Conservation (phyloP, 1,140 invertebrate species). For the Temnothorax longispinosus region DNA sequence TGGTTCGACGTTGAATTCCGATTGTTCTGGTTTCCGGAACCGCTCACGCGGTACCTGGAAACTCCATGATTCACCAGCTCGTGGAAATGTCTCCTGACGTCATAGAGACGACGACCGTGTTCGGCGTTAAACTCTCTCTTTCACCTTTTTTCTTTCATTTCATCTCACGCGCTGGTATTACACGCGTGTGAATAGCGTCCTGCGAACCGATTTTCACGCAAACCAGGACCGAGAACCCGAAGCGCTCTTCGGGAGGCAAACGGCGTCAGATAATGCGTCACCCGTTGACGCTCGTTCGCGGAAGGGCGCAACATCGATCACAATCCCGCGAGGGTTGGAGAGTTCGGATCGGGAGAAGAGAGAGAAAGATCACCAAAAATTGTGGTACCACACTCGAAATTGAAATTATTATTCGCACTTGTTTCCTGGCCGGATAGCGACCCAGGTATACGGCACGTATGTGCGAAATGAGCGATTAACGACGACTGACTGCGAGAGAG, state of each 20-base stretch:
- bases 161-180: background rate
- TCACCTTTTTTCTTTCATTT: background rate
- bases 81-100: conserved; percentile 31
- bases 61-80: conserved; percentile 30
- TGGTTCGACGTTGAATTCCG: background rate
- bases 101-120: background rate
- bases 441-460: background rate
- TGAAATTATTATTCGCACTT: background rate
- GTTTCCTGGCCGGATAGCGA: background rate
- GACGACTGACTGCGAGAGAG: background rate
- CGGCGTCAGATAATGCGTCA: conserved; percentile 31
- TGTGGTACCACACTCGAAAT: background rate
- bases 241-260: background rate
- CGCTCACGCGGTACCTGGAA: background rate
- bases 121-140: background rate
- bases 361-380: background rate
- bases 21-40: background rate
- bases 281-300: background rate
- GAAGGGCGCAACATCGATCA: conserved; percentile 23
- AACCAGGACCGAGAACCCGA: background rate
- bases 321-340: background rate
- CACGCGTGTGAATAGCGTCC: background rate
- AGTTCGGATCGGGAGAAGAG: background rate
- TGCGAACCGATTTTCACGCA: background rate
- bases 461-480: background rate